These are phyloP conservation scores for Zelostemma sp. DNA, from an alignment of 1,140 invertebrate species.

Conservation along the genomic window DNA sequence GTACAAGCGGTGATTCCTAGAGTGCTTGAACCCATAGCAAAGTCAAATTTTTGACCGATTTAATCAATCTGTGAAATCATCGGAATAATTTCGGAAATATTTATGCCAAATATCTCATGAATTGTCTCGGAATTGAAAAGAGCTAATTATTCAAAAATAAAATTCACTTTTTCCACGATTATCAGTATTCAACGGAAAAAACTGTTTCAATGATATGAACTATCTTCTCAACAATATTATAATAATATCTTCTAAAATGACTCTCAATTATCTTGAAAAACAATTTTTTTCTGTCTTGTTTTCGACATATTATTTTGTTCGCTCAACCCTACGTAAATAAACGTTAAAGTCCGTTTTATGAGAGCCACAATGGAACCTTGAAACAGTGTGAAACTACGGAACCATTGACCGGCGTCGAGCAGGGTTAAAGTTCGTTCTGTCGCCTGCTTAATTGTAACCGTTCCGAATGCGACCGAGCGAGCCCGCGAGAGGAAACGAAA, in stretches of 20 bases:
- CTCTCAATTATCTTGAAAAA: too few species aligned
- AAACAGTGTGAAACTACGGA: constrained; percentile 31
- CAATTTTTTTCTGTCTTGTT: too few species aligned
- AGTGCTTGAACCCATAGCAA: not conserved
- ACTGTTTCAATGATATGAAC: too few species aligned
- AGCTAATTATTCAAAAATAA: not conserved
- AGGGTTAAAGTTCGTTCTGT: constrained; percentile 26
- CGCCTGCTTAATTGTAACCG: constrained; percentile 29
- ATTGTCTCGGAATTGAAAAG: not conserved
- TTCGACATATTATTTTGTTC: too few species aligned
- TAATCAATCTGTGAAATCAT: too few species aligned
- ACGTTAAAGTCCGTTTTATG: not conserved
- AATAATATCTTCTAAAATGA: too few species aligned
- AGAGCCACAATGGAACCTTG: constrained; percentile 15
- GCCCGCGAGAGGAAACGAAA: constrained; percentile 14
- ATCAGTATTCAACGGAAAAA: too few species aligned
- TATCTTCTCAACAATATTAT: too few species aligned
- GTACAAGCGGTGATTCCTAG: not conserved
- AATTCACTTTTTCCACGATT: too few species aligned
- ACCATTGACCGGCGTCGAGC: constrained; percentile 17
- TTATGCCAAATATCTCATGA: too few species aligned
- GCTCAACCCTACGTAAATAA: too few species aligned
- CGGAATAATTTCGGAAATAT: too few species aligned
- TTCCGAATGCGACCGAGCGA: constrained; percentile 19
- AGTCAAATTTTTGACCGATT: constrained; percentile 1